Percentiles rank a stretch among this genome's conserved stretches.
phyloP scores from a whole-genome alignment of 92 coral and sea anemone genomes.

The Metridium senile region DNA sequence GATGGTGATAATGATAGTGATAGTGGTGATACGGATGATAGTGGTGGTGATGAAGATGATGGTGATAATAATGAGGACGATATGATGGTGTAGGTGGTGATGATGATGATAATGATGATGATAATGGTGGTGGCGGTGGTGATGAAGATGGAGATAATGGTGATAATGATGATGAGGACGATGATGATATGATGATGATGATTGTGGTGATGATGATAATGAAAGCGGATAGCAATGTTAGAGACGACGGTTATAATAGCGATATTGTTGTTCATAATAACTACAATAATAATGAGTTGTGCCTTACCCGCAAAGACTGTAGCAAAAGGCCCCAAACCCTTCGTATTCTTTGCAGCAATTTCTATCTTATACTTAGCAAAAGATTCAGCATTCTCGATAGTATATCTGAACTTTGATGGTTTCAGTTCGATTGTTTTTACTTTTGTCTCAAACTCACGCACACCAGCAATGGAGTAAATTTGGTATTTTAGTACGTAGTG shows the following conservation, averaged over 20 bases:
- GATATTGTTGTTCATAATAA: background rate
- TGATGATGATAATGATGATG: too few species aligned
- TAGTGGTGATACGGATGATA: too few species aligned
- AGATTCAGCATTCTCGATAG: constrained; percentile 10
- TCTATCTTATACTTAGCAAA: constrained; percentile 35
- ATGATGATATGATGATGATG: background rate
- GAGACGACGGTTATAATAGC: background rate
- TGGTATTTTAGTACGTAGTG: constrained; percentile 42
- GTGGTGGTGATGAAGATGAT: too few species aligned
- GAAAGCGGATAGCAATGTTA: background rate
- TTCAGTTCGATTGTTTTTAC: background rate
- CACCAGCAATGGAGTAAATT: constrained; percentile 23
- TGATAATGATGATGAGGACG: too few species aligned
- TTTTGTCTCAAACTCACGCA: background rate
- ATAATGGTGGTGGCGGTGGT: too few species aligned
- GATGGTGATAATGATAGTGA: too few species aligned
- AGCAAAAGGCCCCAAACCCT: constrained; percentile 44
- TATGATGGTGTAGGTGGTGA: too few species aligned
- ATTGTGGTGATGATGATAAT: background rate
- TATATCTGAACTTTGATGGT: background rate
- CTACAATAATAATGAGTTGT: background rate
- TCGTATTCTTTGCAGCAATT: constrained; percentile 40
- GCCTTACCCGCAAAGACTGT: constrained; percentile 45
- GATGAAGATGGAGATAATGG: too few species aligned
- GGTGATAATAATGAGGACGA: too few species aligned